Evolutionary conservation across 2,113 vertebrate species (phyloP).

Genomic region (Hippocampus zosterae): DNA sequence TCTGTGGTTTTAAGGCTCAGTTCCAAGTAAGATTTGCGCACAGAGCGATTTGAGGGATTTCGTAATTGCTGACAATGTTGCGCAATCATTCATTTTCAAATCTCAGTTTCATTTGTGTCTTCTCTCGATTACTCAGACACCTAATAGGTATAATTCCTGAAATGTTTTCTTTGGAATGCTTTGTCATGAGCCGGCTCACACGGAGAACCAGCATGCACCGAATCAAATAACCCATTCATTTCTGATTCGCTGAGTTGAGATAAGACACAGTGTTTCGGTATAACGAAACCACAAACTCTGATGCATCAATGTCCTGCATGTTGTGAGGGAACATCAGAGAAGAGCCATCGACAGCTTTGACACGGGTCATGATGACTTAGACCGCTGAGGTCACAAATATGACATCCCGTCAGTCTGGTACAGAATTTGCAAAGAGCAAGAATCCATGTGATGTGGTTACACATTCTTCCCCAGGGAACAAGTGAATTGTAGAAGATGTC

Average conservation of each 20-base stretch:
- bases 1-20: slow-evolving; percentile 27
- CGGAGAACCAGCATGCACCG: slow-evolving; percentile 22
- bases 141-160: slow-evolving; percentile 35
- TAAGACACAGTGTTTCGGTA: neutral
- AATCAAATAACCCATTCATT: slow-evolving; percentile 35
- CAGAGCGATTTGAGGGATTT: slow-evolving; percentile 25
- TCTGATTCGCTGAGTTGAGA: slow-evolving; percentile 22
- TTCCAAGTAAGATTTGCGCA: slow-evolving; percentile 40
- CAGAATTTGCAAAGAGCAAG: slow-evolving; percentile 9
- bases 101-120: slow-evolving; percentile 44
- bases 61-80: slow-evolving; percentile 45
- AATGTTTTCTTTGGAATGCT: slow-evolving; percentile 40
- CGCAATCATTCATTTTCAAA: slow-evolving; percentile 35
- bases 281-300: neutral
- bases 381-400: slow-evolving; percentile 24
- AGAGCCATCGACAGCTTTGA: slow-evolving; percentile 22
- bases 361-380: slow-evolving; percentile 44
- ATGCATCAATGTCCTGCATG: neutral
- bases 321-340: slow-evolving; percentile 1
- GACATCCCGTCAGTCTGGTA: slow-evolving; percentile 14
- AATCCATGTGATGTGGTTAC: slow-evolving; percentile 50
- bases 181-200: slow-evolving; percentile 32
- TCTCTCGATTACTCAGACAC: slow-evolving; percentile 37
- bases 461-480: slow-evolving; percentile 27
- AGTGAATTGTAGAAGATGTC: slow-evolving; percentile 31